Percentiles rank a stretch among this genome's conserved stretches.
Evolutionary conservation across 2,797 vertebrate genomes (phyloP).

Genomic region (Hylomyscus alleni): DNA sequence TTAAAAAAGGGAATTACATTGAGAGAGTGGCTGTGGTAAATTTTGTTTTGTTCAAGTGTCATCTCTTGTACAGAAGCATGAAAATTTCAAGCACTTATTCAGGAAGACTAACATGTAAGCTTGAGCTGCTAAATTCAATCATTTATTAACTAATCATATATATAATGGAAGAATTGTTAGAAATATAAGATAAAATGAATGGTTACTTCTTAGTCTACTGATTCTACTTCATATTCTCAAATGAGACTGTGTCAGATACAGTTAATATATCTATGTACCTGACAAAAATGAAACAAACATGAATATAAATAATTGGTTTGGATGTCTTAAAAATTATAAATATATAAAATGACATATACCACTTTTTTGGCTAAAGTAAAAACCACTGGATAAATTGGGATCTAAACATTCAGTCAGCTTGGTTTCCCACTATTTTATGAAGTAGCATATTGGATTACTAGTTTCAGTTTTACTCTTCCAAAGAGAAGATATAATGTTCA

Average conservation of each 20-base stretch:
- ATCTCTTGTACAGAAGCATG: background rate
- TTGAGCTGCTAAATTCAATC: slow-evolving; percentile 17
- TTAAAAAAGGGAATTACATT: background rate
- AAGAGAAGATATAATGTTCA: slow-evolving; percentile 18
- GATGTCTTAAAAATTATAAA: background rate
- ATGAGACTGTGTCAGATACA: background rate
- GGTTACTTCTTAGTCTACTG: background rate
- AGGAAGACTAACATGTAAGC: background rate
- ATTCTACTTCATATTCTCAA: background rate
- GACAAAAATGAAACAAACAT: slow-evolving; percentile 10
- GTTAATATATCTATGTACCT: background rate
- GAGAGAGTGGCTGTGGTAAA: background rate
- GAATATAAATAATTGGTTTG: background rate
- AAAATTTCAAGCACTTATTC: slow-evolving; percentile 13
- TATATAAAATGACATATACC: too few species aligned
- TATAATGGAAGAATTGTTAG: background rate
- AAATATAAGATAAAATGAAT: background rate
- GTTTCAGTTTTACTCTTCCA: background rate
- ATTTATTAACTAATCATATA: background rate
- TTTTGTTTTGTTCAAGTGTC: background rate
- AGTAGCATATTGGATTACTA: slow-evolving; percentile 5
- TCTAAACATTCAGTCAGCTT: slow-evolving; percentile 16
- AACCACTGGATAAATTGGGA: background rate
- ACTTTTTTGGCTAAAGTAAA: background rate
- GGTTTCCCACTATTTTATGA: background rate